Base-by-base conservation (phyloP, 2,888 invertebrate species). In the Agonopterix arenella region DNA sequence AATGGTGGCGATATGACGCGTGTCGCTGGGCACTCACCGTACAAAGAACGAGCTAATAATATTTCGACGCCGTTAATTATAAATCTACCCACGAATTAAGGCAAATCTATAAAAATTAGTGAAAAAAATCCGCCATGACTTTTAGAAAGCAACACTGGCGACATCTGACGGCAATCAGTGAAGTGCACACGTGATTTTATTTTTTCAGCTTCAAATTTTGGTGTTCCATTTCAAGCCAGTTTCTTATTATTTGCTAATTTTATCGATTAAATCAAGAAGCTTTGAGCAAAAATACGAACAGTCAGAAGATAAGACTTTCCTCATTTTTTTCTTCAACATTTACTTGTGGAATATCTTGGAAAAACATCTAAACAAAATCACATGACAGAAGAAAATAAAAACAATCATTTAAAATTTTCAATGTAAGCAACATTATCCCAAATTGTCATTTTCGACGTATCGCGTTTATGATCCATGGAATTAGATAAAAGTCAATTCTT, bases 51-150 rank as follows among this genome's bases (percentile, higher is more conserved):
- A 70, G 68, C 64, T 74, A 73, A 28, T 28, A 72, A 72, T 75
- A 76, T 73, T 81, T 78, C 72, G 70, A 78, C 78, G 75, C 75
- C 77, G 76, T 68, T 76, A 73, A 73, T 77, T 74, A 74, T 73
- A 78, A 81, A 80, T 80, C 85, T 88, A 89, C 88, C 89, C 84
- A 82, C 88, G 70, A 86, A 81, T 73, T 77, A 74, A 56, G 69
- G 73, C 79, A 79, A 82, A 82, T 77, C 75, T 78, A 74, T 68
- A 79, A 83, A 83, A 82, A 72, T 70, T 79, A 77, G 63, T 77
- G 78, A 79, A 82, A 75, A 80, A 84, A 78, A 84, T 88, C 82
- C 83, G 84, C 89, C 88, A 89, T 89, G 83, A 88, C 83, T 80
- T 84, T 73, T 74, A 41, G 65, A 67, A 70, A 76, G 69, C 75